Evolutionary conservation across 2,797 vertebrate genomes (phyloP), one percentile per base, ranked within the genome.

Genomic region (Sebastes reedi): DNA sequence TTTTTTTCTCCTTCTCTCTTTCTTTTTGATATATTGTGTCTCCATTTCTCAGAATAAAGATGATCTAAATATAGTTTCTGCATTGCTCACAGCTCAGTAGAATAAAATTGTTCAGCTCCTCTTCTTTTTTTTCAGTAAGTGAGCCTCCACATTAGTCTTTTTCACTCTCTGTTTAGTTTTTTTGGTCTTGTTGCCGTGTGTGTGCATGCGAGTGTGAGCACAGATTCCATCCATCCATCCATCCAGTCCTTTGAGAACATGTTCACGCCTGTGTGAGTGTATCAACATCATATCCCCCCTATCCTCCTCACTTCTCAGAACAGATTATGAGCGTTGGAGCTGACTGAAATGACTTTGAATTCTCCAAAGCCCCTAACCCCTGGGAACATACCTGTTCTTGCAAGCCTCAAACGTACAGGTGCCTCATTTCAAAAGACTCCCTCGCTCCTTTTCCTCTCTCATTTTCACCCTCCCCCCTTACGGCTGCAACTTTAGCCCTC

Each of bases 321-420:
- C 80, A 91, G 87, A 90, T 90, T 87, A 89, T 67, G 82, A 88
- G 85, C 24, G 18, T 39, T 79, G 82, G 79, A 70, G 81, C 64
- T 77, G 81, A 84, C 85, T 89, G 83, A 85, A 84, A 75, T 65
- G 62, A 71, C 90, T 89, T 91, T 89, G 91, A 91, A 83, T 90
- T 83, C 86, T 86, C 83, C 71, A 81, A 85, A 90, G 87, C 86
- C 87, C 82, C 81, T 87, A 77, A 87, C 92, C 86, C 81, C 90
- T 91, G 90, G 87, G 87, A 93, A 87, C 88, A 74, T 91, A 92
- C 91, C 90, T 93, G 93, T 94, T 77, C 89, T 82, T 88, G 88
- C 91, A 94, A 73, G 91, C 83, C 90, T 92, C 85, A 78, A 90
- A 93, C 32, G 64, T 89, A 88, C 93, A 92, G 90, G 92, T 94